phyloP scores from a whole-genome alignment of 2,113 vertebrate genomes.

The Lepidothrix coronata region DNA sequence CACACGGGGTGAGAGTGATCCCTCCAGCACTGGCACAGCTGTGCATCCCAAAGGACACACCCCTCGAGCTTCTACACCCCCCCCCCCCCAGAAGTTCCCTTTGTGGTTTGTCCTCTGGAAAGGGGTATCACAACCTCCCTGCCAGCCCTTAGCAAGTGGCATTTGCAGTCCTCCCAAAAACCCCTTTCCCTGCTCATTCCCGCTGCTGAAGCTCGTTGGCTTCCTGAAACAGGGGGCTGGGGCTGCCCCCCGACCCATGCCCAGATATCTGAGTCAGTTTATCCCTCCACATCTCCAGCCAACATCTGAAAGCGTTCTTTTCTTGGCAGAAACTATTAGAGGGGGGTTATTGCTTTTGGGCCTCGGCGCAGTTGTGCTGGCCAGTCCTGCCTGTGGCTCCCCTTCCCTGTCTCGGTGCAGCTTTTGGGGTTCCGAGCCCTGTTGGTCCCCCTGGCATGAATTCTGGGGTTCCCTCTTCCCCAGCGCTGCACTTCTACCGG shows the following conservation, averaged over 20 bases:
- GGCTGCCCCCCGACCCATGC: background rate
- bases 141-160: background rate
- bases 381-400: background rate
- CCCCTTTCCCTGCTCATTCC: background rate
- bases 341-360: background rate
- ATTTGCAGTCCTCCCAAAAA: background rate
- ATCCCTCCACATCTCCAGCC: background rate
- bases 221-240: accelerated
- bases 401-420: accelerated
- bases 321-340: background rate
- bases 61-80: background rate
- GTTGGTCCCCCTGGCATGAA: accelerated
- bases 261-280: background rate
- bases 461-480: background rate
- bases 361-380: accelerated
- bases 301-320: background rate
- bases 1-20: background rate
- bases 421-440: background rate
- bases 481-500: accelerated
- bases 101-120: background rate
- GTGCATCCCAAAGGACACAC: accelerated
- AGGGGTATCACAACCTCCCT: background rate
- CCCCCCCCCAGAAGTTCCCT: accelerated
- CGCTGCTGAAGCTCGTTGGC: accelerated
- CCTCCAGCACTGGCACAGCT: background rate